Evolutionary conservation across 2,888 invertebrate genomes (phyloP).

Genomic region (Drosophila multiciliata): DNA sequence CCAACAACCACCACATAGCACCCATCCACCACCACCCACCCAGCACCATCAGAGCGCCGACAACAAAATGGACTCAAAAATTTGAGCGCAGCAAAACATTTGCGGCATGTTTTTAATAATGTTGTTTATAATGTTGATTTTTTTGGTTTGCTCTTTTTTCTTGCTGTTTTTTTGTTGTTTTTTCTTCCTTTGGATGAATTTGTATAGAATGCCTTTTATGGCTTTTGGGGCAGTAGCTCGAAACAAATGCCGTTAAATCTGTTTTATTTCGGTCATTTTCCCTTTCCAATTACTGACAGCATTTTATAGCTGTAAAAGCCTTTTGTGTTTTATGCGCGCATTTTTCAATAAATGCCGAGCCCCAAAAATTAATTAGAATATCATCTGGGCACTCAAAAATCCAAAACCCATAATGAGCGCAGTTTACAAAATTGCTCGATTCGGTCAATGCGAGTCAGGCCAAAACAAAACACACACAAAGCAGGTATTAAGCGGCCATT

Average conservation of each 20-base stretch:
- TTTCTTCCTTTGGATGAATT: slow-evolving; percentile 40
- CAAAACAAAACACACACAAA: slow-evolving; percentile 26
- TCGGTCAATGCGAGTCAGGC: slow-evolving; percentile 21
- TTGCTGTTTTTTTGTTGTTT: slow-evolving; percentile 26
- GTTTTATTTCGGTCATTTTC: slow-evolving; percentile 57
- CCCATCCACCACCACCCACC: slow-evolving; percentile 13
- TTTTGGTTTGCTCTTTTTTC: slow-evolving; percentile 39
- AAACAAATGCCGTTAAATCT: slow-evolving; percentile 59
- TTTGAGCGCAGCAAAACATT: slow-evolving; percentile 76
- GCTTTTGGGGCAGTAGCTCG: slow-evolving; percentile 43
- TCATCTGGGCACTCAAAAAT: slow-evolving; percentile 61
- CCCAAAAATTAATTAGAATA: slow-evolving; percentile 70
- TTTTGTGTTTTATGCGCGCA: slow-evolving; percentile 44
- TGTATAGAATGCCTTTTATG: slow-evolving; percentile 71
- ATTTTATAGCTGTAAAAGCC: slow-evolving; percentile 41
- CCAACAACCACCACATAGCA: slow-evolving; percentile 14
- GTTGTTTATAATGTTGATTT: slow-evolving; percentile 75
- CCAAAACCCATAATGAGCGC: slow-evolving; percentile 74
- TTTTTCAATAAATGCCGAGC: slow-evolving; percentile 56
- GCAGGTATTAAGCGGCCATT: slow-evolving; percentile 60
- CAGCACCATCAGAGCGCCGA: slow-evolving; percentile 22
- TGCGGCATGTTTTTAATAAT: slow-evolving; percentile 83
- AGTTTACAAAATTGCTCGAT: slow-evolving; percentile 72
- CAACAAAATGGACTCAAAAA: slow-evolving; percentile 83
- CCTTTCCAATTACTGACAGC: slow-evolving; percentile 28